Conservation (phyloP, 2,113 vertebrate genomes). For the Corythornis madagascariensis region DNA sequence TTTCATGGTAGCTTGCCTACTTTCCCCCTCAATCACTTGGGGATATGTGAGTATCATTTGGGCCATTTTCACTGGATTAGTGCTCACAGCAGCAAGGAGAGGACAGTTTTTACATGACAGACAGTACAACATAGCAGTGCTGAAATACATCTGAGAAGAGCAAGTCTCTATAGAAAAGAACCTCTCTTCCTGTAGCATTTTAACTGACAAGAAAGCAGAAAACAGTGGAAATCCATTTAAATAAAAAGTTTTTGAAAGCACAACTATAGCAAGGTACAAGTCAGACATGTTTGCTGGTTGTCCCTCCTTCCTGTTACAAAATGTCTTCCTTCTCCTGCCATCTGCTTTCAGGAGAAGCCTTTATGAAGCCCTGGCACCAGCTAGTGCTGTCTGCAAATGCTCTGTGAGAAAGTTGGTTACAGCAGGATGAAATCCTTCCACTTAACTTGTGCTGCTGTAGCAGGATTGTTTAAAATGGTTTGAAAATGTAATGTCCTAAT, state of each 20-base stretch:
- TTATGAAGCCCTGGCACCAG: not conserved
- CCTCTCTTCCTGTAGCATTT: not conserved
- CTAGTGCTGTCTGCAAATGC: not conserved
- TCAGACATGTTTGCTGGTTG: not conserved
- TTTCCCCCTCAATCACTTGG: not conserved
- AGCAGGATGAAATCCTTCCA: not conserved
- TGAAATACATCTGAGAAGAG: not conserved
- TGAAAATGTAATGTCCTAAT: not conserved
- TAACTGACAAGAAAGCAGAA: not conserved
- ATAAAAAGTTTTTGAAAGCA: not conserved
- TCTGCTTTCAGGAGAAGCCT: not conserved
- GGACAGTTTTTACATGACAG: not conserved
- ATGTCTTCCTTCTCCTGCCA: not conserved
- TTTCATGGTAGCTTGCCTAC: not conserved
- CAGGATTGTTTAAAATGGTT: not conserved
- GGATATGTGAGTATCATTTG: not conserved
- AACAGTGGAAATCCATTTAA: not conserved
- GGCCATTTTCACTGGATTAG: not conserved
- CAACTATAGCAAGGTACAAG: not conserved
- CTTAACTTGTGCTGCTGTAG: not conserved
- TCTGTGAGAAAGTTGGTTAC: not conserved
- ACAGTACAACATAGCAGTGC: not conserved
- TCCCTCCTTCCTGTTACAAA: not conserved
- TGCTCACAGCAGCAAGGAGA: not conserved
- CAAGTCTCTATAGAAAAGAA: not conserved